phyloP scores from a whole-genome alignment of 2,113 vertebrate genomes.

The Tupaia chinensis region DNA sequence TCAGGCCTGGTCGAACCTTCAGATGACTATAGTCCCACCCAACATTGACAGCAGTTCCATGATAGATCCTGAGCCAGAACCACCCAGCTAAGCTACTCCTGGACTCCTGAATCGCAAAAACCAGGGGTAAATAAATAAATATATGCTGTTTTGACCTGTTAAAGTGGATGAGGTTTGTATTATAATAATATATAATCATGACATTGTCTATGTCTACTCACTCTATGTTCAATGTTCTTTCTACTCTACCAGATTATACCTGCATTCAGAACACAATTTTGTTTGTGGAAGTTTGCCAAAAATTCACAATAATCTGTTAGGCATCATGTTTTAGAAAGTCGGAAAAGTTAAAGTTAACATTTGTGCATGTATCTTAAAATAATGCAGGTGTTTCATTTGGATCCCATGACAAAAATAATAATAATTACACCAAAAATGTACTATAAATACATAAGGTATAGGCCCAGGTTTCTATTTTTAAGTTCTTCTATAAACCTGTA shows the following conservation, averaged over 20 bases:
- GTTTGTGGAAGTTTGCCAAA: neutral
- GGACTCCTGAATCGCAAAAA: neutral
- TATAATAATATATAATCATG: neutral
- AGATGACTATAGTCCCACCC: neutral
- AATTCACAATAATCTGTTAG: neutral
- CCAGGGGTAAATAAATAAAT: neutral
- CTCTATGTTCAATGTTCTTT: neutral
- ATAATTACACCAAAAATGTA: neutral
- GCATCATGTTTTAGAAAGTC: neutral
- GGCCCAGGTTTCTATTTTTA: neutral
- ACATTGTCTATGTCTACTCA: neutral
- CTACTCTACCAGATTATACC: neutral
- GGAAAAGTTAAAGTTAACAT: neutral
- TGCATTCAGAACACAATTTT: conserved; percentile 11
- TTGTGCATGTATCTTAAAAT: neutral
- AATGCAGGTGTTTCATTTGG: neutral
- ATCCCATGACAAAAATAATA: neutral
- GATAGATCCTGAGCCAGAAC: neutral
- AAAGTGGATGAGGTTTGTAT: neutral
- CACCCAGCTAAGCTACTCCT: neutral
- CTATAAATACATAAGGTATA: neutral
- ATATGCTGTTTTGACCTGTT: neutral
- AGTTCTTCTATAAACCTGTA: neutral
- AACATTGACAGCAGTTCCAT: neutral
- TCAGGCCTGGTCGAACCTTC: neutral